These are phyloP conservation scores for Pissodes strobi DNA, from an alignment of 1,140 invertebrate species.

Conservation along the genomic window DNA sequence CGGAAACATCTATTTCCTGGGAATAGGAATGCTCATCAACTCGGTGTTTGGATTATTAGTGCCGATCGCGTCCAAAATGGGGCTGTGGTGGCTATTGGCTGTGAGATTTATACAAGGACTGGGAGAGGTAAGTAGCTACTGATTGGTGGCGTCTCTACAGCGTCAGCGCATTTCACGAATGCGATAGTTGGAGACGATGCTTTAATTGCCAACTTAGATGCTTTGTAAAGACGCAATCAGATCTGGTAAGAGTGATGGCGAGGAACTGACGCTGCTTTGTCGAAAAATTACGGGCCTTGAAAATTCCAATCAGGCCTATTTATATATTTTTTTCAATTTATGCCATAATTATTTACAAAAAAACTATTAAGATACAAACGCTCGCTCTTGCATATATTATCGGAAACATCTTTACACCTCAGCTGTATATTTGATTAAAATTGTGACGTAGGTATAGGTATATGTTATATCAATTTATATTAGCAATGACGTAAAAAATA, in stretches of 20 bases:
- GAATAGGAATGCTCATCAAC: constrained; percentile 83
- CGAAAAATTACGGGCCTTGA: too few relatives aligned
- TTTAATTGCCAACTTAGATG: background rate
- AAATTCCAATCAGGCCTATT: too few relatives aligned
- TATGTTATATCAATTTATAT: too few relatives aligned
- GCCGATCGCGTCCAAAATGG: constrained; percentile 71
- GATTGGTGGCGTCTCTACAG: constrained; percentile 46
- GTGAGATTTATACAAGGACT: constrained; percentile 82
- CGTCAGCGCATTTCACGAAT: background rate
- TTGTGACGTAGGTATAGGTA: too few relatives aligned
- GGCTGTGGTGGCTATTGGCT: constrained; percentile 59
- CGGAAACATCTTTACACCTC: too few relatives aligned
- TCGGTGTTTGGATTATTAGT: constrained; percentile 81
- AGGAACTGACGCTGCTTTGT: constrained; percentile 19
- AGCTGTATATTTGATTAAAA: too few relatives aligned
- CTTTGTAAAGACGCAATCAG: constrained; percentile 7
- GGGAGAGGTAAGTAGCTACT: constrained; percentile 74
- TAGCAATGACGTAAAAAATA: too few relatives aligned
- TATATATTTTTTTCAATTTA: too few relatives aligned
- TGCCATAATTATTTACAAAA: too few relatives aligned
- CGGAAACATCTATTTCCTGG: constrained; percentile 82
- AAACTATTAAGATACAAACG: too few relatives aligned
- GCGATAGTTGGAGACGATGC: too few relatives aligned
- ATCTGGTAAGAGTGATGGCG: background rate
- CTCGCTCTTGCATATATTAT: too few relatives aligned